phyloP scores from a whole-genome alignment of 2,797 vertebrate genomes.

The Mormyrops boulengeri region DNA sequence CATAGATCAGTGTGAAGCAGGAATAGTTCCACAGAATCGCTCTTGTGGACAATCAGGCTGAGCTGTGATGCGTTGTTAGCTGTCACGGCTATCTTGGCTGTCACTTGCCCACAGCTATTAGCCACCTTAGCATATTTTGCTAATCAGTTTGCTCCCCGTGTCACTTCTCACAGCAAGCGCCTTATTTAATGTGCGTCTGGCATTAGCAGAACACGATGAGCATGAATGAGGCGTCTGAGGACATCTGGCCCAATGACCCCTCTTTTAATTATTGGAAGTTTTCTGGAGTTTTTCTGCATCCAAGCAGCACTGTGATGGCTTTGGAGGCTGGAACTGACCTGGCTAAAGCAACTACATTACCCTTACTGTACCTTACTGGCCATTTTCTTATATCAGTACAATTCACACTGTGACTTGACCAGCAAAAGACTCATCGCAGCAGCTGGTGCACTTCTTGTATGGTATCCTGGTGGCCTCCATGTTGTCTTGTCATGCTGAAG shows the following conservation, averaged over 20 bases:
- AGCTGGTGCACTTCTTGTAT: not conserved
- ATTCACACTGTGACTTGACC: not conserved
- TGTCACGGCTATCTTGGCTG: not conserved
- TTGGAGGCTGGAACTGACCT: not conserved
- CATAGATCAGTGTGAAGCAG: not conserved
- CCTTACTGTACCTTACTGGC: not conserved
- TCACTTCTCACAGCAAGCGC: not conserved
- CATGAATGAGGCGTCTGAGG: not conserved
- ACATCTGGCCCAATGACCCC: not conserved
- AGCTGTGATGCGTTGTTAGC: not conserved
- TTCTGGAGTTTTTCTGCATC: not conserved
- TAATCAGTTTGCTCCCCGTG: not conserved
- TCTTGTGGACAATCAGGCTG: not conserved
- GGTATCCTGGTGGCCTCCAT: not conserved
- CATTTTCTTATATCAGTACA: not conserved
- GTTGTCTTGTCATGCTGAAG: not conserved
- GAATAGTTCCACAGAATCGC: not conserved
- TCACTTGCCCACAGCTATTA: not conserved
- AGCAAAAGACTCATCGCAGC: not conserved
- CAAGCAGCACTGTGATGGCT: not conserved
- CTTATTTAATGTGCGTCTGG: not conserved
- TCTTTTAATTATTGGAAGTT: not conserved
- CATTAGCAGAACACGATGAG: not conserved
- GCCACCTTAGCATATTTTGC: not conserved
- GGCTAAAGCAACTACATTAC: not conserved